phyloP scores from a whole-genome alignment of 1,140 invertebrate genomes.

The Trinorchestia longiramus region DNA sequence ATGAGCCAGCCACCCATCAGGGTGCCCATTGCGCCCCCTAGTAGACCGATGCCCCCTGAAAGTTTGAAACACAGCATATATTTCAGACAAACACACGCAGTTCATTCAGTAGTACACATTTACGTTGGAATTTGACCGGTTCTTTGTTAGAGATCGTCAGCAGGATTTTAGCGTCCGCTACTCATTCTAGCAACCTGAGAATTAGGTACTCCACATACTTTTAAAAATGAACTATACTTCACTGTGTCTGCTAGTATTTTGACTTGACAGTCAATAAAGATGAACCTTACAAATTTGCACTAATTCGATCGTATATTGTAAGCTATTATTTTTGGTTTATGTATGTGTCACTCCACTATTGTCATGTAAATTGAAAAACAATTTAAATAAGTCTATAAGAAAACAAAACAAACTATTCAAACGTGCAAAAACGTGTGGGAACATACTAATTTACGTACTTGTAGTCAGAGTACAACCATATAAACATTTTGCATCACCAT shows the following conservation, averaged over 20 bases:
- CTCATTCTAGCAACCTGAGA: neutral
- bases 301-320: neutral
- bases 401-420: neutral
- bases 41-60: constrained; percentile 69
- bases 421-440: neutral
- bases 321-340: neutral
- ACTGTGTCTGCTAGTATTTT: neutral
- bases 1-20: constrained; percentile 78
- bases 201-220: neutral
- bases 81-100: neutral
- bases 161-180: neutral
- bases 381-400: neutral
- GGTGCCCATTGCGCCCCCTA: constrained; percentile 77
- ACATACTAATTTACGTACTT: neutral
- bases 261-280: neutral
- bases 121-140: neutral
- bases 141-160: neutral
- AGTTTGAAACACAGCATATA: neutral
- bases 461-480: neutral
- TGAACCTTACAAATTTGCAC: neutral
- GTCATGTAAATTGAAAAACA: neutral
- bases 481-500: neutral
- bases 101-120: neutral
- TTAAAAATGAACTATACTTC: neutral
- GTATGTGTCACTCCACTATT: neutral